Evolutionary conservation across 2,113 vertebrate genomes (phyloP), one percentile per base, ranked within the genome.

Genomic region (cat (Felis catus)): DNA sequence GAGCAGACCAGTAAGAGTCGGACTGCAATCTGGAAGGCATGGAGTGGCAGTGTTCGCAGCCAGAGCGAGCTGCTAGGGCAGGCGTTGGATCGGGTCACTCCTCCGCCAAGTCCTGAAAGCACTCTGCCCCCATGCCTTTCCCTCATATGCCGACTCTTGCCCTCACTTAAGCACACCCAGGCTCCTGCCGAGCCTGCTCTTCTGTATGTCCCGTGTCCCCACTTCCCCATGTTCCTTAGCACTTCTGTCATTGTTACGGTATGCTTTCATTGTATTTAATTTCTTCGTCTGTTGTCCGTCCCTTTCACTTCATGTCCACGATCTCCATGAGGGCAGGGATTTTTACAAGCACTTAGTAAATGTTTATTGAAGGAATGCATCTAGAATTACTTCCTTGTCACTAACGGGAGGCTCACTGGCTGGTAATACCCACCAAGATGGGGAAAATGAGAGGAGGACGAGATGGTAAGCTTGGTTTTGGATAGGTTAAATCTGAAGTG

Each of bases 71-170:
- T 45, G 13, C n/a, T 33, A 2, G 12, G 29, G 45, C 19, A 1
- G 4, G 2, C 8, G 53, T 31, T 5, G 41, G 53, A 6, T 45
- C 45, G 4, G 4, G 39, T 10, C 91, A 5, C 23, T 13, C 36
- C 25, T 27, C 84, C 19, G 39, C 65, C 41, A 27, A 11, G 63
- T 55, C 13, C 58, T 16, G 19, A 14, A 14, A 48, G 70, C 7
- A 33, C 78, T 27, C 10, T 4, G 5, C 13, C 7, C 66, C 5
- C 3, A 0, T 2, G 25, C 41, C 31, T 61, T 0, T 41, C 25
- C 45, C 45, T 65, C 48, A 0, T 31, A 71, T 39, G 58, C 23
- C 29, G 31, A 10, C 63, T 51, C 25, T 9, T 4, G n/a, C 15
- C 63, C 27, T 58, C 51, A 1, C 6, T 3, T 0, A 8, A 3